A percentile compares a stretch with the other conserved stretches of the same genome.
Evolutionary conservation across 1,140 invertebrate genomes (phyloP).

Genomic region (Aphis gossypii): DNA sequence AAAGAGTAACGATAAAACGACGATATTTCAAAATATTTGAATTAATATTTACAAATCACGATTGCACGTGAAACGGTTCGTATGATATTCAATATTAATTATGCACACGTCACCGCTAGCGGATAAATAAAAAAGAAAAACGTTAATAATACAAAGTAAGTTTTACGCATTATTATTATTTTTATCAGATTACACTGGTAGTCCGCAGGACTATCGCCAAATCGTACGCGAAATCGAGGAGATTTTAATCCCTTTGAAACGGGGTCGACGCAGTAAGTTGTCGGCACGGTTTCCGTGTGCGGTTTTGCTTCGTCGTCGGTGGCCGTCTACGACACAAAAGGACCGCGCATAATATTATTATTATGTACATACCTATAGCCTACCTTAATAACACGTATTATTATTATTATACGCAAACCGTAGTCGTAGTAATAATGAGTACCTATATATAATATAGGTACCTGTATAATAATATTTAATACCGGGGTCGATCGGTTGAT

Average conservation of each 20-base stretch:
- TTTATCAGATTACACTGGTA: neutral
- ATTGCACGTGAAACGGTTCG: too few relatives aligned
- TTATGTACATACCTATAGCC: too few relatives aligned
- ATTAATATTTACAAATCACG: neutral
- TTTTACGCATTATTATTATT: too few relatives aligned
- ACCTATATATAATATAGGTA: too few relatives aligned
- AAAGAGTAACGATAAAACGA: neutral
- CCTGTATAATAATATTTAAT: neutral
- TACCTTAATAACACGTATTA: neutral
- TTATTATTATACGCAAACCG: neutral
- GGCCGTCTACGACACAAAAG: constrained; percentile 6
- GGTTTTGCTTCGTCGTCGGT: constrained; percentile 28
- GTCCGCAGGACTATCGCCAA: neutral
- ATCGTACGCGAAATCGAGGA: neutral
- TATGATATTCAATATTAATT: too few relatives aligned
- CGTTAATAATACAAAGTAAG: too few relatives aligned
- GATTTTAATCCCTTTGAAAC: neutral
- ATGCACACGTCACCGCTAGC: too few relatives aligned
- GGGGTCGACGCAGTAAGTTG: neutral
- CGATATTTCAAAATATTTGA: neutral
- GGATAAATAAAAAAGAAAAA: too few relatives aligned
- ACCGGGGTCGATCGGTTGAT: neutral
- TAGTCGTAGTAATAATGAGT: neutral
- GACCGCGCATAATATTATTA: neutral
- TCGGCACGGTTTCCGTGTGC: neutral